Evolutionary conservation across 2,113 vertebrate genomes (phyloP), one percentile per base, ranked within the genome.

Genomic region (Thomomys bottae): DNA sequence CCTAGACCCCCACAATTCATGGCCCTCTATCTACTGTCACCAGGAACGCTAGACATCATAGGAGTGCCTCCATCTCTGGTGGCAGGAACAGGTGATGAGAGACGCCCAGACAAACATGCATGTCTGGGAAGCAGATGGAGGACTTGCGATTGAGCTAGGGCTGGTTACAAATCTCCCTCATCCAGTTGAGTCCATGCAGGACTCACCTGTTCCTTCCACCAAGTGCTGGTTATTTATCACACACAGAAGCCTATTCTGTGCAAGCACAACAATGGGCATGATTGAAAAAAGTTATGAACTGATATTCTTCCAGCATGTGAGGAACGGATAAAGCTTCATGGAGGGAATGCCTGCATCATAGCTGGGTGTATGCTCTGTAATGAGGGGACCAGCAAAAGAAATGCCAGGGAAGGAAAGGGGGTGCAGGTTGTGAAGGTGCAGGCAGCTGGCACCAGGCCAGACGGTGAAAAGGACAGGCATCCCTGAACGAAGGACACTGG

Each of bases 291-390:
- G 0, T 30, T 49, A 14, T 0, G 45, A 64, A 26, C 34, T 26
- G 59, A 42, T 0, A 34, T 18, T 89, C 32, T 42, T 87, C 34
- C 36, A n/a, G 6, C 79, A 8, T 32, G 26, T 2, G 23, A 8
- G 28, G 54, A 26, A 89, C 23, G 23, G 36, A 61, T 2, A 36
- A 15, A n/a, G 67, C 2, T 28, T 30, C 14, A 2, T n/a, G 49
- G 18, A 28, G 2, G 3, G 7, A 12, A 49, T 21, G n/a, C 0
- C 3, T 0, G 3, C 11, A 8, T 36, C 28, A 54, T 34, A 12
- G 66, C 42, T 61, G 1, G 12, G 30, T 67, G 11, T 20, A 34
- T 17, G 20, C 23, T 4, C 0, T 4, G 2, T 18, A 30, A 12
- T 38, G 30, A 30, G 20, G 20, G 30, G 5, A 17, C 21, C 20